These are phyloP conservation scores for Tuta absoluta DNA, from an alignment of 2,888 invertebrate species.

Conservation along the genomic window DNA sequence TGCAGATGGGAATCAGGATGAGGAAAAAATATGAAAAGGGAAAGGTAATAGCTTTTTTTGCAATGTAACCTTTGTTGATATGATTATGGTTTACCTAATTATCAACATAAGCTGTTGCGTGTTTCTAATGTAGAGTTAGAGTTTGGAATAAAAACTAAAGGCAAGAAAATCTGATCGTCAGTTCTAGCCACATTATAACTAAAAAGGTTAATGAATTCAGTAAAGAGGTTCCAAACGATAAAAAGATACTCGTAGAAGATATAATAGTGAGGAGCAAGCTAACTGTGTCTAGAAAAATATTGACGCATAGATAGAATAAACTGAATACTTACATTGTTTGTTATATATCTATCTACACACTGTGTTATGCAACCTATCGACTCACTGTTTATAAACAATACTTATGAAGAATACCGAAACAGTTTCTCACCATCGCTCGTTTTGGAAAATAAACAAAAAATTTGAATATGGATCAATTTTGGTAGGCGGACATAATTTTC, in stretches of 20 bases:
- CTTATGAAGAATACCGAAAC: slow-evolving; percentile 47
- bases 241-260: too few relatives aligned
- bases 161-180: background rate
- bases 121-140: too few relatives aligned
- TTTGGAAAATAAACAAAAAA: slow-evolving; percentile 62
- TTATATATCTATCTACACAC: background rate
- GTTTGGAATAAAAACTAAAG: too few relatives aligned
- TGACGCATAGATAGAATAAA: too few relatives aligned
- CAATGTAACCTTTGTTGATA: background rate
- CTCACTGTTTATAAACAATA: slow-evolving; percentile 22
- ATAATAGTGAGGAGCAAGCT: too few relatives aligned
- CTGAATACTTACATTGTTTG: too few relatives aligned
- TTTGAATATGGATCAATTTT: background rate
- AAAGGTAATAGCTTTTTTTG: slow-evolving; percentile 14
- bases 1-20: slow-evolving; percentile 5
- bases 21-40: slow-evolving; percentile 11
- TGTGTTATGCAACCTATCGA: slow-evolving; percentile 9
- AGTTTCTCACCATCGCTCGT: slow-evolving; percentile 54
- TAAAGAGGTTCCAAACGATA: too few relatives aligned
- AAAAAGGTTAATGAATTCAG: slow-evolving; percentile 19
- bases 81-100: background rate
- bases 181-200: too few relatives aligned
- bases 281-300: too few relatives aligned
- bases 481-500: too few relatives aligned
- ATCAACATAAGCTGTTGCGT: too few relatives aligned